These are phyloP conservation scores for Cyprinodon diabolis DNA, from an alignment of 2,797 vertebrate species.

Conservation along the genomic window DNA sequence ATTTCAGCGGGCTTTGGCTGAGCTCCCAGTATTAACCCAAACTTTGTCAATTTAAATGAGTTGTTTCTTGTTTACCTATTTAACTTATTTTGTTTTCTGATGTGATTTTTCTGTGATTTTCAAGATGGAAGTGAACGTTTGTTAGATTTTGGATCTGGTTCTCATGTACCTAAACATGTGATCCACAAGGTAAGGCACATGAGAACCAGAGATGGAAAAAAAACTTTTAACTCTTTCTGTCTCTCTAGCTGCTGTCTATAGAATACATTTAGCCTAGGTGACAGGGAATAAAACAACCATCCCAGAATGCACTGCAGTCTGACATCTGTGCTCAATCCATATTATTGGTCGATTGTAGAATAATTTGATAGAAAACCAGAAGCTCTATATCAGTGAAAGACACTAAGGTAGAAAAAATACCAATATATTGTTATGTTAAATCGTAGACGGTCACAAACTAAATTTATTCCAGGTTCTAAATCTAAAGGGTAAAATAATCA, in stretches of 20 bases:
- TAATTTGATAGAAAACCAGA: no score
- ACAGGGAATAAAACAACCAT: not conserved
- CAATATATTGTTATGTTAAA: not conserved
- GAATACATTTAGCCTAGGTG: not conserved
- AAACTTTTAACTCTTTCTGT: no score
- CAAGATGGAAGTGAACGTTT: no score
- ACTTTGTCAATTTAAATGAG: not conserved
- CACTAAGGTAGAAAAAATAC: no score
- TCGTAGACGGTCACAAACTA: not conserved
- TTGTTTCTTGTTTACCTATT: not conserved
- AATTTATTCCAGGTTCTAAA: not conserved
- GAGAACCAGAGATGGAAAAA: no score
- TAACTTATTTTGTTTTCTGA: no score
- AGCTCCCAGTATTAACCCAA: not conserved
- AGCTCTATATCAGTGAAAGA: no score
- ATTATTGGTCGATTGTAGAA: no score
- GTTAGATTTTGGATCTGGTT: no score
- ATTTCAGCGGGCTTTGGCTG: not conserved
- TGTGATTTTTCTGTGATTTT: no score
- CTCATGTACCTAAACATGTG: not conserved
- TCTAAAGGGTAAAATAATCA: no score
- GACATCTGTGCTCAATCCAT: not conserved
- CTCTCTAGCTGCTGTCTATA: not conserved
- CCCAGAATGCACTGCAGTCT: not conserved
- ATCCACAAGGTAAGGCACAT: no score